These are phyloP conservation scores for Acrocyrtus sp. DNA, from an alignment of 2,888 invertebrate species.

Conservation along the genomic window DNA sequence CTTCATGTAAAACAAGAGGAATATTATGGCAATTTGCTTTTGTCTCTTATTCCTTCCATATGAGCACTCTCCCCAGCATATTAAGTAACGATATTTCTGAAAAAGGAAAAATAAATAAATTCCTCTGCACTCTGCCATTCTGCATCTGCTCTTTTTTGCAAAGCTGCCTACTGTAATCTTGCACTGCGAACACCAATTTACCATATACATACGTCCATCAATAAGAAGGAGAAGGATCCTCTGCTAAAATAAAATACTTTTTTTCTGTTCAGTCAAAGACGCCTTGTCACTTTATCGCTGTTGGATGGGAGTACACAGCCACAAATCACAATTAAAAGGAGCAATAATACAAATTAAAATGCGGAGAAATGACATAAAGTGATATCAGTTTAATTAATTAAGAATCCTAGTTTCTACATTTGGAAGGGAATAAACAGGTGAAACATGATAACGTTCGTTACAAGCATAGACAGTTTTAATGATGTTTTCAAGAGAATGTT, in stretches of 20 bases:
- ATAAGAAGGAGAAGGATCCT: too few relatives aligned
- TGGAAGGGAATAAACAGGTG: slow-evolving; percentile 19
- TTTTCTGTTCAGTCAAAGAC: too few relatives aligned
- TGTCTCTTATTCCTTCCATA: slow-evolving; percentile 2
- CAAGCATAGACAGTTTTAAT: too few relatives aligned
- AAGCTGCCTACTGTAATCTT: too few relatives aligned
- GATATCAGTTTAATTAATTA: slow-evolving; percentile 50
- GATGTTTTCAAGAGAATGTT: too few relatives aligned
- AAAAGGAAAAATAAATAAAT: slow-evolving; percentile 42
- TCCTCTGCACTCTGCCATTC: slow-evolving; percentile 22
- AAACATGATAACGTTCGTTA: slow-evolving; percentile 31
- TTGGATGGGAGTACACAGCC: too few relatives aligned
- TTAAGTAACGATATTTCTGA: slow-evolving; percentile 28
- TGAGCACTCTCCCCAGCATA: slow-evolving; percentile 21
- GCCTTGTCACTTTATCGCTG: too few relatives aligned
- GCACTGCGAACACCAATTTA: too few relatives aligned
- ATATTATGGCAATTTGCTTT: too few relatives aligned
- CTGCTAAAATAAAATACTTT: too few relatives aligned
- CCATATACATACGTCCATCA: slow-evolving; percentile 46
- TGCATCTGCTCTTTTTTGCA: too few relatives aligned
- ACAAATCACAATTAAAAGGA: slow-evolving; percentile 46
- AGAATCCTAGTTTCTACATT: slow-evolving; percentile 44
- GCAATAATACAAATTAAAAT: slow-evolving; percentile 48
- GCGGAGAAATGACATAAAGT: slow-evolving; percentile 46
- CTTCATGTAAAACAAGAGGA: too few relatives aligned